Conservation (phyloP, 2,113 vertebrate genomes). For the Okapia johnstoni region DNA sequence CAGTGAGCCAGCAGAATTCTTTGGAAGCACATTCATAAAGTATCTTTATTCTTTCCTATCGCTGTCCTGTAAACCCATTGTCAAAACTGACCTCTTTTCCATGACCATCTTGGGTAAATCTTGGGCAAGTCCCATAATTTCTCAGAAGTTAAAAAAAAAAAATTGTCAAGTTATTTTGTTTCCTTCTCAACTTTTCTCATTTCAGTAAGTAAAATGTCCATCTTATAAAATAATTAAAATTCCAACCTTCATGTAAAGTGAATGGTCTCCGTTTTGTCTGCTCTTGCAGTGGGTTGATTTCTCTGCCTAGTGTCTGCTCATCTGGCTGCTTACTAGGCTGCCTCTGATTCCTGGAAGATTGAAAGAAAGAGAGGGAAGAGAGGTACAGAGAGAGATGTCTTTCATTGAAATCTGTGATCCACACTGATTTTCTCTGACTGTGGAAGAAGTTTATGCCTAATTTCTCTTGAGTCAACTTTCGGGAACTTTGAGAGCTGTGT, state of each 20-base stretch:
- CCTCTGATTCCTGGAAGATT: neutral
- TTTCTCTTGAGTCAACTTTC: neutral
- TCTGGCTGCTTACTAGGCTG: neutral
- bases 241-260: neutral
- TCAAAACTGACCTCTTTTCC: neutral
- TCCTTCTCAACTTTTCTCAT: neutral
- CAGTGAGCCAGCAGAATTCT: neutral
- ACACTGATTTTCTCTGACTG: neutral
- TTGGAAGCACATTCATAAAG: neutral
- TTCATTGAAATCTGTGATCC: neutral
- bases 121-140: neutral
- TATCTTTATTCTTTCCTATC: neutral
- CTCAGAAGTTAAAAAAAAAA: neutral
- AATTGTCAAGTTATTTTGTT: neutral
- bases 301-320: neutral
- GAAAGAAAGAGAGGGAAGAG: neutral
- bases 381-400: neutral
- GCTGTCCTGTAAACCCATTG: neutral
- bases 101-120: neutral
- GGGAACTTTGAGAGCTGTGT: neutral
- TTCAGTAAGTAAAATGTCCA: neutral
- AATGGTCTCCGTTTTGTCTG: neutral
- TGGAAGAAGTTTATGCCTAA: neutral
- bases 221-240: neutral
- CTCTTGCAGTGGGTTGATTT: neutral